Conservation (phyloP, 2,113 vertebrate species). For the Caranx ignobilis region DNA sequence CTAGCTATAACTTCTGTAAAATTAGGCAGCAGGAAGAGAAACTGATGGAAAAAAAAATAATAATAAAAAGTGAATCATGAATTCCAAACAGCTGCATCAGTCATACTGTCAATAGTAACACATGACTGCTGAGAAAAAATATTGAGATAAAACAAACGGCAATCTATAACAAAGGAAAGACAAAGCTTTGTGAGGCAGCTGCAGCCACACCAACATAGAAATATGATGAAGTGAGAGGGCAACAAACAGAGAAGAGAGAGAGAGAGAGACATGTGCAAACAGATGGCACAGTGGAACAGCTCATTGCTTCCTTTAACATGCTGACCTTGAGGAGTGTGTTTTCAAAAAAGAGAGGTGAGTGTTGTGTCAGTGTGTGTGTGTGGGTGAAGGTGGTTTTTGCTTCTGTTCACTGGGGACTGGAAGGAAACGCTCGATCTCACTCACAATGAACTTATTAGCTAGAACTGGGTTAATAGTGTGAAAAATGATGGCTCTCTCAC, state of each 20-base stretch:
- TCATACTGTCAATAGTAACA: too few species aligned
- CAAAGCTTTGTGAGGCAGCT: too few species aligned
- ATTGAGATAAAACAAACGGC: neutral
- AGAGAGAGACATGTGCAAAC: constrained; percentile 22
- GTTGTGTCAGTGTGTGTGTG: constrained; percentile 11
- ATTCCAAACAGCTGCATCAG: too few species aligned
- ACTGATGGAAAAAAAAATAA: too few species aligned
- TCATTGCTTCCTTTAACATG: constrained; percentile 50
- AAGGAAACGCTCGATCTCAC: constrained; percentile 39
- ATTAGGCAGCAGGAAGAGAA: too few species aligned
- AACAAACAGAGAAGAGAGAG: neutral
- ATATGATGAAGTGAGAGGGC: neutral
- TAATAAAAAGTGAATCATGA: too few species aligned
- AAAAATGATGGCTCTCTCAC: constrained; percentile 30
- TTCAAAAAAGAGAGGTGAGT: neutral
- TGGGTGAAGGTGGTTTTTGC: neutral
- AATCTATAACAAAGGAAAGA: neutral
- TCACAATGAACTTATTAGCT: constrained; percentile 30
- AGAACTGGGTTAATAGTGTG: constrained; percentile 40
- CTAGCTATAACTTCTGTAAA: too few species aligned
- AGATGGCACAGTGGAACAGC: constrained; percentile 45
- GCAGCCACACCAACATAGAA: neutral
- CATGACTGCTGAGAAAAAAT: neutral
- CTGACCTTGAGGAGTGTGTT: constrained; percentile 48
- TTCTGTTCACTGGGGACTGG: constrained; percentile 22